Evolutionary conservation across 2,888 invertebrate genomes (phyloP).

Genomic region (Itoplectis maculator): DNA sequence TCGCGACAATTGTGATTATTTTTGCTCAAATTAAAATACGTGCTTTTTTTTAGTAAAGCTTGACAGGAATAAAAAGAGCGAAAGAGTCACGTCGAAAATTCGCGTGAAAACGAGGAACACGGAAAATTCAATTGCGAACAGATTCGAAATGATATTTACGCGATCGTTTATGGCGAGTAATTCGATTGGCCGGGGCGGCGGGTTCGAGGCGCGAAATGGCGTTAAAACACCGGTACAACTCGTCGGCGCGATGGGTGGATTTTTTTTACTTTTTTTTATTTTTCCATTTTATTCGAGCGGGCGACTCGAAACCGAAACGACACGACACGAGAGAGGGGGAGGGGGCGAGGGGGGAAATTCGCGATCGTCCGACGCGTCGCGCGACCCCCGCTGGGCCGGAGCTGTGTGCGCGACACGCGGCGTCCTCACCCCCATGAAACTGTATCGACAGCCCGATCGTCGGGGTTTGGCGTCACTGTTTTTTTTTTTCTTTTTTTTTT

Average conservation of each 20-base stretch:
- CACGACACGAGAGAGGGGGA: conserved; percentile 11
- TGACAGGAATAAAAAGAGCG: background rate
- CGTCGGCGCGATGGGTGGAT: conserved; percentile 29
- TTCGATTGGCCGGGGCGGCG: conserved; percentile 69
- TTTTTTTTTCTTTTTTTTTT: conserved; percentile 53
- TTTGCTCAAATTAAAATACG: too few species aligned
- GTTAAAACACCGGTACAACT: conserved; percentile 10
- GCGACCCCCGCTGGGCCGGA: conserved; percentile 22
- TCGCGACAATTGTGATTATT: too few species aligned
- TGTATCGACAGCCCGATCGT: conserved; percentile 52
- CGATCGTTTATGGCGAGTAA: conserved; percentile 76
- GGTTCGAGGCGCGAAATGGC: background rate
- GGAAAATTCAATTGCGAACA: background rate
- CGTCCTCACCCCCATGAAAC: conserved; percentile 73
- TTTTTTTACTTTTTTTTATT: conserved; percentile 20
- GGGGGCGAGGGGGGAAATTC: conserved; percentile 33
- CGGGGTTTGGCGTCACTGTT: conserved; percentile 59
- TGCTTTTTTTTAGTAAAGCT: too few species aligned
- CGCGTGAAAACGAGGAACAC: conserved; percentile 71
- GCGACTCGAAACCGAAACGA: conserved; percentile 46
- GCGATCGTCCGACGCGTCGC: conserved; percentile 40
- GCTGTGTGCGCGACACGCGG: conserved; percentile 72
- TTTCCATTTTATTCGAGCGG: conserved; percentile 50
- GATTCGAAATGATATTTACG: conserved; percentile 43
- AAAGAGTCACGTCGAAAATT: background rate